Base-by-base conservation (phyloP, 2,888 invertebrate species). In the Nasonovia ribisnigri region DNA sequence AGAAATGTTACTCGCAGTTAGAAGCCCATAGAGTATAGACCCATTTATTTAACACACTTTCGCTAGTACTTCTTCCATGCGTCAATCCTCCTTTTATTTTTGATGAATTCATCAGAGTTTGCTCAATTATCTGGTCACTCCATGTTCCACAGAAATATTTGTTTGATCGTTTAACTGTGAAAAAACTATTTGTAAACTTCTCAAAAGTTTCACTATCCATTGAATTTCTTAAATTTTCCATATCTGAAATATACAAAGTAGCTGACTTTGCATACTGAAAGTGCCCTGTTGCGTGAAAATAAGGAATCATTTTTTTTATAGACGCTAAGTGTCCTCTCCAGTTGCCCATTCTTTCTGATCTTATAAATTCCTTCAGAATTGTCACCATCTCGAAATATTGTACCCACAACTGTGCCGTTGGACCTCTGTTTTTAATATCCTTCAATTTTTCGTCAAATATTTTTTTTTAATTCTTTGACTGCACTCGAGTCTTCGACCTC, bases 261-360 rank as follows among this genome's bases (percentile, higher is more conserved):
- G 67, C 67, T 67, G 67, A 67, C n/a, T 67, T 67, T n/a, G n/a
- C 67, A 10, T 29, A 67, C n/a, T n/a, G n/a, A 67, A 67, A 67
- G 67, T 67, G 67, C n/a, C 67, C 67, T 13, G 13, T 67, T 67
- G n/a, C n/a, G n/a, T 67, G n/a, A 67, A n/a, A n/a, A 67, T 67
- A 67, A 60, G 95, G 95, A 84, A 95, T 77, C 94, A 95, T 95
- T 93, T 88, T 87, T 94, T 94, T 84, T 13, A 95, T 94, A 77
- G 94, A 94, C 86, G 94, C 93, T 77, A 95, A 94, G 95, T 95
- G 95, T 90, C 95, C 93, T 88, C 95, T 92, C 95, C 95, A 95
- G 95, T 95, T 95, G 91, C 95, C 95, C 51, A 94, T 91, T 84
- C 95, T 94, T 94, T 95, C 95, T 92, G 95, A 95, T 60, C 67